A percentile compares a stretch with the other conserved stretches of the same genome.
Conservation (phyloP, 2,113 vertebrate genomes). For the Emberiza fucata region DNA sequence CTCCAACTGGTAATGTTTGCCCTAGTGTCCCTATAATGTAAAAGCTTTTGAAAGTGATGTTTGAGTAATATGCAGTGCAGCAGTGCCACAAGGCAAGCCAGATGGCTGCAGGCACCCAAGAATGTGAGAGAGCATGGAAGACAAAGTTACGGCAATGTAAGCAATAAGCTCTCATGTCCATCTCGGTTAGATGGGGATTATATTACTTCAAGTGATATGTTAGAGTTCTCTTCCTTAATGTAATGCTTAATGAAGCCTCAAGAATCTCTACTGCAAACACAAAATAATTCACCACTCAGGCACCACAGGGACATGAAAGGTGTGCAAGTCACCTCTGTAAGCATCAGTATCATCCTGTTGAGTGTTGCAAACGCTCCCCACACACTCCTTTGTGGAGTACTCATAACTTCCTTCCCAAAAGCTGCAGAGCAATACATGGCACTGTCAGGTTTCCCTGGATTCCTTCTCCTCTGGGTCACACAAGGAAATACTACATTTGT, state of each 20-base stretch:
- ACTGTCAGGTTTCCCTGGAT: neutral
- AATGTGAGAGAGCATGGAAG: accelerated
- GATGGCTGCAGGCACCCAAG: neutral
- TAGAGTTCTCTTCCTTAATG: neutral
- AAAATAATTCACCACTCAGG: neutral
- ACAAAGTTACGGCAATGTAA: neutral
- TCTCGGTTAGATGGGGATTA: neutral
- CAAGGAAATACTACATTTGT: neutral
- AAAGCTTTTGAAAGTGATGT: neutral
- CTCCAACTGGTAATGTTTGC: neutral
- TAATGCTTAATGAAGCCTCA: neutral
- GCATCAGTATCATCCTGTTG: neutral
- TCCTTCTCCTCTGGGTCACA: neutral
- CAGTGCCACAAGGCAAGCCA: neutral
- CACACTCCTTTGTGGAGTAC: neutral
- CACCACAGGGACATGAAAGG: neutral
- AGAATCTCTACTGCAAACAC: neutral
- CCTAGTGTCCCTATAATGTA: neutral
- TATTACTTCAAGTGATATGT: neutral
- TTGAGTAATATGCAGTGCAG: neutral
- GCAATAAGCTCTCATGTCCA: neutral
- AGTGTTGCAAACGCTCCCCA: neutral
- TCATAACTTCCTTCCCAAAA: neutral
- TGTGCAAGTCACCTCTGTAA: neutral
- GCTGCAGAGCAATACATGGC: neutral